A percentile compares a stretch with the other conserved stretches of the same genome.
Conservation (phyloP, 2,888 invertebrate genomes). For the Germaria angustata region DNA sequence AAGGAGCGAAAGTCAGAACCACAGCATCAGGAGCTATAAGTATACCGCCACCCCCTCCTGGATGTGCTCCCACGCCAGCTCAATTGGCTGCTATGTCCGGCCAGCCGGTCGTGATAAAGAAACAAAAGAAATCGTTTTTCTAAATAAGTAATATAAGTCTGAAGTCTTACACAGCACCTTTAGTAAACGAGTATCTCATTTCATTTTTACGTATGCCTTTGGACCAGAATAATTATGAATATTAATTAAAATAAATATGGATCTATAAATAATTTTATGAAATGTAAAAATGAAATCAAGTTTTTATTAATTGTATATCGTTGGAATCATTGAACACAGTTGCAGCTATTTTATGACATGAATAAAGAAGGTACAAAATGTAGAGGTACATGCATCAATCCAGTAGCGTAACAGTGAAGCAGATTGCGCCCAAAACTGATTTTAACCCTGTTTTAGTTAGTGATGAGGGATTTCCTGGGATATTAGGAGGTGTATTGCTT, state of each 20-base stretch:
- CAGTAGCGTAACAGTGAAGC: no score
- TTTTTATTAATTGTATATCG: no score
- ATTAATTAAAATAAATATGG: no score
- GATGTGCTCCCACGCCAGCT: slow-evolving; percentile 77
- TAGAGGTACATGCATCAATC: no score
- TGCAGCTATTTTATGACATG: not conserved
- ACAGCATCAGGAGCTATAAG: slow-evolving; percentile 73
- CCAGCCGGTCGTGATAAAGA: slow-evolving; percentile 75
- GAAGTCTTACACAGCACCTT: not conserved
- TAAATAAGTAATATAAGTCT: slow-evolving; percentile 65
- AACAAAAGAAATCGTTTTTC: slow-evolving; percentile 75
- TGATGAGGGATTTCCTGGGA: no score
- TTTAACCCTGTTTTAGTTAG: no score
- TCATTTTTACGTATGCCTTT: not conserved
- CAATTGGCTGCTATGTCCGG: slow-evolving; percentile 79
- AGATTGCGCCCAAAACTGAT: no score
- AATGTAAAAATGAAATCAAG: not conserved
- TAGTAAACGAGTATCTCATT: slow-evolving; percentile 11
- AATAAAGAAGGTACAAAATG: no score
- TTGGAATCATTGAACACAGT: not conserved
- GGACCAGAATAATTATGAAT: no score
- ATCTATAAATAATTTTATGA: slow-evolving; percentile 1
- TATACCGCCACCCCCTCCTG: slow-evolving; percentile 79
- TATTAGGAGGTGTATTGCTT: no score
- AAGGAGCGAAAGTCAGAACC: slow-evolving; percentile 73